Percentiles rank a stretch among this genome's conserved stretches.
phyloP scores from a whole-genome alignment of 1,140 invertebrate species.

The Antheraea pernyi region DNA sequence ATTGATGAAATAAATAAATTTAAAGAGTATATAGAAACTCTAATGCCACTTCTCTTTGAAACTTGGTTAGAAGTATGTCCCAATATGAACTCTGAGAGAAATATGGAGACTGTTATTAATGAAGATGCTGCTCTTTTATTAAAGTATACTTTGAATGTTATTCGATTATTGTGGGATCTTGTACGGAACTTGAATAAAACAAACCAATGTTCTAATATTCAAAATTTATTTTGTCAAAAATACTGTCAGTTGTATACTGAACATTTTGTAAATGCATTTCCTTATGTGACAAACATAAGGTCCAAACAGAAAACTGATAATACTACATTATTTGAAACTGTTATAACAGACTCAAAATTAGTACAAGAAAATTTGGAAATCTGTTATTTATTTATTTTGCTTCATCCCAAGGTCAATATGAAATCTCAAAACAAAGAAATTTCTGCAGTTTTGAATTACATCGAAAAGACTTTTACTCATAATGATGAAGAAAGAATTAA shows the following conservation, averaged over 20 bases:
- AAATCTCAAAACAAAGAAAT: slow-evolving; percentile 51
- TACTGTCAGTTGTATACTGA: slow-evolving; percentile 74
- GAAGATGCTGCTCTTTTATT: slow-evolving; percentile 80
- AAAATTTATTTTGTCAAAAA: slow-evolving; percentile 74
- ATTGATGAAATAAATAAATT: slow-evolving; percentile 69
- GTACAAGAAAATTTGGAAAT: slow-evolving; percentile 77
- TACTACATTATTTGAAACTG: slow-evolving; percentile 38
- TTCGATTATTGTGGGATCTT: slow-evolving; percentile 79
- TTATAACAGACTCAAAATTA: slow-evolving; percentile 72
- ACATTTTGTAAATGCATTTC: slow-evolving; percentile 79
- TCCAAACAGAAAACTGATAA: slow-evolving; percentile 37
- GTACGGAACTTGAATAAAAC: slow-evolving; percentile 61
- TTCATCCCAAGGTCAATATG: slow-evolving; percentile 66
- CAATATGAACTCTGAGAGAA: slow-evolving; percentile 47
- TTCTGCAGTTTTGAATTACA: slow-evolving; percentile 60
- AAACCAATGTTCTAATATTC: slow-evolving; percentile 53
- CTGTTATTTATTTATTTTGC: slow-evolving; percentile 73
- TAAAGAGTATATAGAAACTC: slow-evolving; percentile 79
- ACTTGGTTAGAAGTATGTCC: slow-evolving; percentile 86
- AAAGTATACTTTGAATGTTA: slow-evolving; percentile 79
- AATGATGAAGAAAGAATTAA: slow-evolving; percentile 43
- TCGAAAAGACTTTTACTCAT: slow-evolving; percentile 67
- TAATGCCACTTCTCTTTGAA: slow-evolving; percentile 86
- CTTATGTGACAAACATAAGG: slow-evolving; percentile 71
- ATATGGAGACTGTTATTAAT: slow-evolving; percentile 70